Evolutionary conservation across 1,140 invertebrate species (phyloP).

Genomic region (Brachionus paranguensis): DNA sequence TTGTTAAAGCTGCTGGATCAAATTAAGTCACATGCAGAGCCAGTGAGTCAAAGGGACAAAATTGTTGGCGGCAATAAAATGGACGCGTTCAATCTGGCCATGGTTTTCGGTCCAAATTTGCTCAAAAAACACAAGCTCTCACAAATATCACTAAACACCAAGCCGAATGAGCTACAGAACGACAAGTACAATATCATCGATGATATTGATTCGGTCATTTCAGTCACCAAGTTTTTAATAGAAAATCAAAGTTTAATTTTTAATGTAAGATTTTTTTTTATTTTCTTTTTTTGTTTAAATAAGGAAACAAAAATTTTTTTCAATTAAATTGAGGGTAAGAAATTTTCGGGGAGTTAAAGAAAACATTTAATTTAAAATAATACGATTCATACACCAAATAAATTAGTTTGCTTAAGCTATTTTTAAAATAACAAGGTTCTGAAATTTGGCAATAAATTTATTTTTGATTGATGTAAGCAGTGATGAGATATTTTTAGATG

Average conservation of each 20-base stretch:
- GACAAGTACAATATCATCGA: slow-evolving; percentile 37
- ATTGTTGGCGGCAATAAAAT: slow-evolving; percentile 78
- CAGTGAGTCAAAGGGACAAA: slow-evolving; percentile 58
- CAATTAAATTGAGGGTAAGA: not conserved
- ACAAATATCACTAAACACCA: slow-evolving; percentile 3
- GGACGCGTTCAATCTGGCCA: slow-evolving; percentile 82
- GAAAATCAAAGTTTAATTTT: slow-evolving; percentile 26
- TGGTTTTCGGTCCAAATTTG: slow-evolving; percentile 86
- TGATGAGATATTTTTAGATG: not conserved
- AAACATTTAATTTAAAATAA: not conserved
- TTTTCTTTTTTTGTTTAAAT: not conserved
- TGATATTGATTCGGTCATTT: slow-evolving; percentile 33
- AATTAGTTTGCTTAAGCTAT: not conserved
- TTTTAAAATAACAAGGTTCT: not conserved
- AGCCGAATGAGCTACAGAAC: not conserved
- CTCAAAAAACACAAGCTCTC: slow-evolving; percentile 64
- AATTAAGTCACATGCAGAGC: slow-evolving; percentile 68
- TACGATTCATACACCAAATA: not conserved
- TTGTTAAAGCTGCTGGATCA: slow-evolving; percentile 72
- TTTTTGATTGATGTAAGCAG: not conserved
- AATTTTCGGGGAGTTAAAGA: not conserved
- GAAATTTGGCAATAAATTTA: not conserved
- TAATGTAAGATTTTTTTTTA: not conserved
- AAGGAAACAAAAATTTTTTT: not conserved
- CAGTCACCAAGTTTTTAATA: slow-evolving; percentile 30